phyloP scores from a whole-genome alignment of 2,888 invertebrate species.

The Vandiemenella viatica region DNA sequence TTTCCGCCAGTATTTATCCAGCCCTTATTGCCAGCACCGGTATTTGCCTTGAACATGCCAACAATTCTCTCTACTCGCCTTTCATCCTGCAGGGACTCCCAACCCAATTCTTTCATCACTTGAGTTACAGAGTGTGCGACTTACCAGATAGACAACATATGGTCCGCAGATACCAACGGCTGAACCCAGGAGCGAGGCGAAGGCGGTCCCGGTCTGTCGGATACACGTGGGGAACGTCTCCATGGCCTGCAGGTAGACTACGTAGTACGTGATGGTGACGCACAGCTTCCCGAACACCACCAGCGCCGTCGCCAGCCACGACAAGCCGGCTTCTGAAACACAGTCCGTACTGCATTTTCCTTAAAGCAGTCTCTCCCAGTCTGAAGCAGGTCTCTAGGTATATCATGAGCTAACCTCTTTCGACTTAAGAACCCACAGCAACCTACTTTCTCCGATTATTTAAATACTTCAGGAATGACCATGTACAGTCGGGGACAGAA shows the following conservation, averaged over 20 bases:
- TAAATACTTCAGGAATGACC: too few relatives aligned
- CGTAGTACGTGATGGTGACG: slow-evolving; percentile 39
- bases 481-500: too few relatives aligned
- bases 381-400: too few relatives aligned
- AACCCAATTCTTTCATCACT: too few relatives aligned
- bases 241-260: slow-evolving; percentile 42
- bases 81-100: too few relatives aligned
- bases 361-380: neutral
- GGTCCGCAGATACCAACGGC: slow-evolving; percentile 40
- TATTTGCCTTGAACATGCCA: too few relatives aligned
- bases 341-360: neutral
- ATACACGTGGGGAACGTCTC: slow-evolving; percentile 52
- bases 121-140: slow-evolving; percentile 7
- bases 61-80: too few relatives aligned
- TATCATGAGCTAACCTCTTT: too few relatives aligned
- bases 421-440: too few relatives aligned
- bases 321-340: slow-evolving; percentile 23
- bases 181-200: slow-evolving; percentile 40
- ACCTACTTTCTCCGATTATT: too few relatives aligned
- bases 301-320: slow-evolving; percentile 26
- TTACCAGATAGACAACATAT: slow-evolving; percentile 42
- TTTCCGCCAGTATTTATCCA: too few relatives aligned
- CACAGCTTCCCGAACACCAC: slow-evolving; percentile 35
- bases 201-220: slow-evolving; percentile 45
- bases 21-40: too few relatives aligned